These are phyloP conservation scores for Mastigias papua DNA, from an alignment of 30 jellyfish, hydroid and myxozoan genomes.

Conservation along the genomic window DNA sequence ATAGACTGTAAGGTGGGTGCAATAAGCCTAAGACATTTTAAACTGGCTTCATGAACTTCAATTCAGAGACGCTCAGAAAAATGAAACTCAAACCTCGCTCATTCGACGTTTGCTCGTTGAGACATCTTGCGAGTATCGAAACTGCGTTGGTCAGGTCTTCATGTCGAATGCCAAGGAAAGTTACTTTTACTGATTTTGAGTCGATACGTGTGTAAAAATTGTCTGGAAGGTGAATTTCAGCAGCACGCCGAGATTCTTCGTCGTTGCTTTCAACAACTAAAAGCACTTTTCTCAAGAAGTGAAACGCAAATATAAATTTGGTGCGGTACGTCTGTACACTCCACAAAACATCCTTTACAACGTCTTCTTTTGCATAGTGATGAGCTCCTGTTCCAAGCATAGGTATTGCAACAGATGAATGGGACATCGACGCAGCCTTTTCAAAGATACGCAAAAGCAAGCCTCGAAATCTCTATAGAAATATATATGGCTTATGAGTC, in stretches of 20 bases:
- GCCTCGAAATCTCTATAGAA: background rate
- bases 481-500: background rate
- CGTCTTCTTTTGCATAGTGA: background rate
- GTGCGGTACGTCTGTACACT: background rate
- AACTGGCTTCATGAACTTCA: background rate
- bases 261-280: background rate
- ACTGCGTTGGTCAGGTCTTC: background rate
- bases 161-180: background rate
- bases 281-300: background rate
- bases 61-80: background rate
- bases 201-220: background rate
- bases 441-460: background rate
- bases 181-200: background rate
- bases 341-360: background rate
- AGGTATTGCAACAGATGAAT: constrained; percentile 2
- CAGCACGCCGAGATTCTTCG: background rate
- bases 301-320: too few relatives aligned
- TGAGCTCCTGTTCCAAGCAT: constrained; percentile 8
- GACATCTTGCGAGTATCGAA: background rate
- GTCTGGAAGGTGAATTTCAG: background rate
- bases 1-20: background rate
- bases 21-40: background rate
- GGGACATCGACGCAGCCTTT: background rate
- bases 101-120: background rate
- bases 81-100: background rate